Conservation (phyloP, 2,113 vertebrate genomes). For the Corythoichthys intestinalis region DNA sequence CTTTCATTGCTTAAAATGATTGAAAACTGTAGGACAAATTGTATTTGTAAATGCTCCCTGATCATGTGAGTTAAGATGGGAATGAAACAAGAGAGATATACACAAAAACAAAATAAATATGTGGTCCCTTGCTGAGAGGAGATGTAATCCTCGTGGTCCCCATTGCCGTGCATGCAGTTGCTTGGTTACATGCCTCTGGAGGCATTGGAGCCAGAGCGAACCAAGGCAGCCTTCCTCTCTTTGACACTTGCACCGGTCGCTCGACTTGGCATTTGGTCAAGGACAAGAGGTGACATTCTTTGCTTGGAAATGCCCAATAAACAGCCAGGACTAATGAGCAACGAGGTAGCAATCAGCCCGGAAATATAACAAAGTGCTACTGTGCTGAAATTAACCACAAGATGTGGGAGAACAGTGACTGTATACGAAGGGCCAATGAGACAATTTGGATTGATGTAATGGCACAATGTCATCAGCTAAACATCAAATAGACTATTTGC, state of each 20-base stretch:
- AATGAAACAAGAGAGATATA: slow-evolving; percentile 30
- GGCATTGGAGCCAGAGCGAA: slow-evolving; percentile 50
- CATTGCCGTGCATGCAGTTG: slow-evolving; percentile 55
- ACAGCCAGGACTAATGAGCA: slow-evolving; percentile 34
- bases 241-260: slow-evolving; percentile 54
- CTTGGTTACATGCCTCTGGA: slow-evolving; percentile 66
- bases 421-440: slow-evolving; percentile 5
- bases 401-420: slow-evolving; percentile 11
- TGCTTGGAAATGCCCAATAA: slow-evolving; percentile 39
- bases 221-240: slow-evolving; percentile 29
- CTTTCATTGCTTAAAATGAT: slow-evolving; percentile 46
- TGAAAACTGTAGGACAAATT: slow-evolving; percentile 39
- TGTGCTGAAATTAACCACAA: slow-evolving; percentile 24
- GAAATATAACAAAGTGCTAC: slow-evolving; percentile 25
- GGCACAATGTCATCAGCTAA: slow-evolving; percentile 25
- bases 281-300: slow-evolving; percentile 56
- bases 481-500: slow-evolving; percentile 52
- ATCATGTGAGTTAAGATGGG: slow-evolving; percentile 27
- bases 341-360: slow-evolving; percentile 25
- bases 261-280: slow-evolving; percentile 51
- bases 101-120: slow-evolving; percentile 45
- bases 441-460: slow-evolving; percentile 24
- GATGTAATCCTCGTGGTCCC: slow-evolving; percentile 51
- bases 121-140: slow-evolving; percentile 40
- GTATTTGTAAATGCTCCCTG: slow-evolving; percentile 30